Evolutionary conservation across 64 coral and sea anemone species (phyloP).

Genomic region (Stichodactyla mertensii): DNA sequence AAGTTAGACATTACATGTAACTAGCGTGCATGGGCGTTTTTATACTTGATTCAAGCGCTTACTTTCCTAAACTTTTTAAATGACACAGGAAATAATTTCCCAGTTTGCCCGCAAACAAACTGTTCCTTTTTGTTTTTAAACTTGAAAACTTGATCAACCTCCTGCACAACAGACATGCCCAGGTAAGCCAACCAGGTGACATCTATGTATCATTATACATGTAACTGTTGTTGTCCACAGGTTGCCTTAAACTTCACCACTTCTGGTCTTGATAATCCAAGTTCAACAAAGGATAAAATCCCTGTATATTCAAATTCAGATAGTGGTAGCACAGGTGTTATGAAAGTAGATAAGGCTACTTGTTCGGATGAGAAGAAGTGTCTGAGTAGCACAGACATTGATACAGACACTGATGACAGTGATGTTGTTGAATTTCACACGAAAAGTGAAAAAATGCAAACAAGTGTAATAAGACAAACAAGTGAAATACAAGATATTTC

Average conservation of each 20-base stretch:
- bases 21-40: too few relatives aligned
- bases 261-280: background rate
- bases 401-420: conserved; percentile 33
- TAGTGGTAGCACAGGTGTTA: too few relatives aligned
- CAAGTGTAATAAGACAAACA: background rate
- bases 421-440: background rate
- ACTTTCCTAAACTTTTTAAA: too few relatives aligned
- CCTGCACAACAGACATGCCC: too few relatives aligned
- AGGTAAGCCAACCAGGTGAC: too few relatives aligned
- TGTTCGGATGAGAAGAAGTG: background rate
- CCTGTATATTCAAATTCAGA: background rate
- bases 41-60: too few relatives aligned
- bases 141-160: too few relatives aligned
- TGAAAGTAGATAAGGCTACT: background rate
- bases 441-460: background rate
- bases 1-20: too few relatives aligned
- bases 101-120: too few relatives aligned
- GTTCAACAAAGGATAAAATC: background rate
- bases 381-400: conserved; percentile 33
- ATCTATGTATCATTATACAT: too few relatives aligned
- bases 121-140: too few relatives aligned
- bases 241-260: background rate
- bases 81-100: too few relatives aligned
- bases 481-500: conserved; percentile 38
- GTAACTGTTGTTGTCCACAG: background rate